Percentiles rank a stretch among this genome's conserved stretches.
Evolutionary conservation across 2,113 vertebrate genomes (phyloP).

Genomic region (Coptodon rendalli): DNA sequence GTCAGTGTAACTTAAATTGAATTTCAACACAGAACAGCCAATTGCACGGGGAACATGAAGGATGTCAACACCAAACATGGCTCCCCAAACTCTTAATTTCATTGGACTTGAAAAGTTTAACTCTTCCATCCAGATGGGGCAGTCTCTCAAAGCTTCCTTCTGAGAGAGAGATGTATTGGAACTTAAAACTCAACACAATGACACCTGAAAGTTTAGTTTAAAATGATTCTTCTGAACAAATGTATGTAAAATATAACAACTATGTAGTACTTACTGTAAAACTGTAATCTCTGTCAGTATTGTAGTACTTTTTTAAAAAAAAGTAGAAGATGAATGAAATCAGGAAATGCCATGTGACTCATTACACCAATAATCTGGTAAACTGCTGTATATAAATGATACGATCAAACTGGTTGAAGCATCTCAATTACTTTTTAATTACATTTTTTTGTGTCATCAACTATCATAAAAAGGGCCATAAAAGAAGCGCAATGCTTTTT

Average conservation of each 20-base stretch:
- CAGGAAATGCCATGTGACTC: background rate
- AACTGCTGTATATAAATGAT: background rate
- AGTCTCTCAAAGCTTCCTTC: background rate
- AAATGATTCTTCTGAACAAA: background rate
- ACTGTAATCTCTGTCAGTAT: background rate
- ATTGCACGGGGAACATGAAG: background rate
- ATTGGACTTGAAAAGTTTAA: background rate
- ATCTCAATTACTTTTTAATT: background rate
- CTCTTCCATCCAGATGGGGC: background rate
- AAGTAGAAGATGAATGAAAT: background rate
- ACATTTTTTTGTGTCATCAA: background rate
- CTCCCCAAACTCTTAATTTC: background rate
- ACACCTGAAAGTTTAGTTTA: background rate
- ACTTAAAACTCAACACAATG: background rate
- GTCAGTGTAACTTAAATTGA: background rate
- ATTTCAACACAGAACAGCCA: background rate
- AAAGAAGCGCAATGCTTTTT: background rate
- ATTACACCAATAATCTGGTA: background rate
- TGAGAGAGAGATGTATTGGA: background rate
- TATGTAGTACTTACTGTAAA: background rate
- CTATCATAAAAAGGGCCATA: background rate
- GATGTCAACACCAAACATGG: background rate
- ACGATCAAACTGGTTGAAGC: background rate
- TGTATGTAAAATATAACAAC: background rate
- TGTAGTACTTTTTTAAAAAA: background rate